Evolutionary conservation across 2,113 vertebrate genomes (phyloP).

Genomic region (Myocastor coypus): DNA sequence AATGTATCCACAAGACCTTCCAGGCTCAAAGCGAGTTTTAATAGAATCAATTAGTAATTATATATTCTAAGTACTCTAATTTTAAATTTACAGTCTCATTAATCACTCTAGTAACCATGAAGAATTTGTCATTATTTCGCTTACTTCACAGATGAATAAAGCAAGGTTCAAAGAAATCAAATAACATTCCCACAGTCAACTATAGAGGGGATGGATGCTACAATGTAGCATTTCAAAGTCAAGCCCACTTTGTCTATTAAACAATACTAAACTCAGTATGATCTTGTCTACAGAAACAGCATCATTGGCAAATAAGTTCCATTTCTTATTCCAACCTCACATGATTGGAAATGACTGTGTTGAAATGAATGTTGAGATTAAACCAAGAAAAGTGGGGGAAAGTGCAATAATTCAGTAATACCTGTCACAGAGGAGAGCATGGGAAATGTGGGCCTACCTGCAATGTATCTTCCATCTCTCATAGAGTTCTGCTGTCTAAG

Average conservation of each 20-base stretch:
- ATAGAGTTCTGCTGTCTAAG: neutral
- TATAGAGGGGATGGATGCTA: neutral
- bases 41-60: neutral
- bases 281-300: slow-evolving; percentile 24
- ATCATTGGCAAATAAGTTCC: slow-evolving; percentile 10
- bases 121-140: slow-evolving; percentile 14
- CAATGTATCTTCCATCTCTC: neutral
- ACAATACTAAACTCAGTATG: neutral
- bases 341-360: slow-evolving; percentile 27
- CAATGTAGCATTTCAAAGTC: slow-evolving; percentile 17
- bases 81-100: slow-evolving; percentile 3
- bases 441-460: neutral
- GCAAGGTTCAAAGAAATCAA: slow-evolving; percentile 21
- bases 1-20: neutral
- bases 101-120: neutral
- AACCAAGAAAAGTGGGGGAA: neutral
- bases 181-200: neutral
- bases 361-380: neutral
- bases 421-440: neutral
- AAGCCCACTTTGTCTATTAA: neutral
- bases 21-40: neutral
- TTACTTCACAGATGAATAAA: slow-evolving; percentile 4
- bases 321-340: neutral
- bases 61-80: neutral
- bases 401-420: neutral